A percentile compares a stretch with the other conserved stretches of the same genome.
phyloP scores from a whole-genome alignment of 1,140 invertebrate species.

The Macrobrachium nipponense region DNA sequence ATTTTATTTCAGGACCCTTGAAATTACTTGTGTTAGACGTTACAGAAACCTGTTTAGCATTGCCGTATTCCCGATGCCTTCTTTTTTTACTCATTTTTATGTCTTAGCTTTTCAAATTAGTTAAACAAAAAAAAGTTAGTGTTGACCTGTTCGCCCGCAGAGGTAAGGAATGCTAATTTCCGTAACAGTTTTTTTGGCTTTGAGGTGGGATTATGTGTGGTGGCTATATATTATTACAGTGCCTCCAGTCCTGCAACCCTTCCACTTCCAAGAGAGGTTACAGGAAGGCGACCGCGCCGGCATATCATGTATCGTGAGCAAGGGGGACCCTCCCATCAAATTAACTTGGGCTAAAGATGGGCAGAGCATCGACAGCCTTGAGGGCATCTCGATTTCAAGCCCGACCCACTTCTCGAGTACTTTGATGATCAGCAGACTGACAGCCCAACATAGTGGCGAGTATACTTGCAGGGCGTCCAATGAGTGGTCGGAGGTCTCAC shows the following conservation, averaged over 20 bases:
- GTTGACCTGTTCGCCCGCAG: too few relatives aligned
- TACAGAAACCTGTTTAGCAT: too few relatives aligned
- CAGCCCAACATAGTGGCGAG: constrained; percentile 66
- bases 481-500: constrained; percentile 64
- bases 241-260: constrained; percentile 65
- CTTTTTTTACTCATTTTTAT: too few relatives aligned
- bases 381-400: constrained; percentile 40
- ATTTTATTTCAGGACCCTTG: too few relatives aligned
- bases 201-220: background rate
- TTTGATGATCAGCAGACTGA: constrained; percentile 81
- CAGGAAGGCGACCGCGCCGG: constrained; percentile 77
- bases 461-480: constrained; percentile 66
- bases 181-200: too few relatives aligned
- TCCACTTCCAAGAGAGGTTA: constrained; percentile 64
- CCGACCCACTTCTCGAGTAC: constrained; percentile 72
- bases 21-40: too few relatives aligned
- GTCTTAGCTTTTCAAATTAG: too few relatives aligned
- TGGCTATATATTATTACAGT: constrained; percentile 63
- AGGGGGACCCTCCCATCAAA: constrained; percentile 81
- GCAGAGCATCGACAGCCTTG: constrained; percentile 70
- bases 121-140: too few relatives aligned
- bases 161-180: too few relatives aligned
- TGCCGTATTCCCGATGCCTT: too few relatives aligned
- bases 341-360: constrained; percentile 84
- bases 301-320: constrained; percentile 81